Evolutionary conservation across 2,797 vertebrate species (phyloP), one percentile per base, ranked within the genome.

Genomic region (Amniataba percoides): DNA sequence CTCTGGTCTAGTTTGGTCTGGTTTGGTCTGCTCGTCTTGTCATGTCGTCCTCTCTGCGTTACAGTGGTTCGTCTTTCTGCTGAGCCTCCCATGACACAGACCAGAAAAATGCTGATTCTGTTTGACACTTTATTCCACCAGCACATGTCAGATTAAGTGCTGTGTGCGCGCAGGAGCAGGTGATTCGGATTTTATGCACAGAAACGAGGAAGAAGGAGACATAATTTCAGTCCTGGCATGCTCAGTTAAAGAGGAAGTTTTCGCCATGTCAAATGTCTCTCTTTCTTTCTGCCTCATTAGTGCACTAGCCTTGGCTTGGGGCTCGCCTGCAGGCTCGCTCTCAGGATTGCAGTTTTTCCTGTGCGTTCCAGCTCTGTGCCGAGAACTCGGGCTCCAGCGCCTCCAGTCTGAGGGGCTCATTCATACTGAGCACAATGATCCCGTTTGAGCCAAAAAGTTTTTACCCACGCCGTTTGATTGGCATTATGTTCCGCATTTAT

Each of bases 381-480:
- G 80, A 87, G 86, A 84, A 82, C 82, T 71, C 83, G 89, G 85
- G 77, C 84, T 82, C 74, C 69, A 64, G 72, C 46, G 84, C 75
- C 55, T 85, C 62, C 59, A 49, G 70, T 89, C 84, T 88, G 85
- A 93, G 69, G 65, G 70, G 46, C 83, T 89, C 90, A 92, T 94
- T 93, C 91, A 94, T 92, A 45, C 81, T 19, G 81, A 84, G 74
- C 75, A 90, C 93, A 92, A 90, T 88, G 89, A 85, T 88, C 73
- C 80, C 49, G 69, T 85, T 87, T 91, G 83, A 91, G 78, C 65
- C 77, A 61, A 65, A 70, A 70, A 86, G 71, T 74, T 74, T 65
- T 69, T 66, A 42, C 77, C 82, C 79, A 77, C 64, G 27, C 84
- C 74, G 80, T 90, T 92, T 91, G 84, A 92, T 91, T 88, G 84